Conservation (phyloP, 2,888 invertebrate genomes). For the Timema cristinae region DNA sequence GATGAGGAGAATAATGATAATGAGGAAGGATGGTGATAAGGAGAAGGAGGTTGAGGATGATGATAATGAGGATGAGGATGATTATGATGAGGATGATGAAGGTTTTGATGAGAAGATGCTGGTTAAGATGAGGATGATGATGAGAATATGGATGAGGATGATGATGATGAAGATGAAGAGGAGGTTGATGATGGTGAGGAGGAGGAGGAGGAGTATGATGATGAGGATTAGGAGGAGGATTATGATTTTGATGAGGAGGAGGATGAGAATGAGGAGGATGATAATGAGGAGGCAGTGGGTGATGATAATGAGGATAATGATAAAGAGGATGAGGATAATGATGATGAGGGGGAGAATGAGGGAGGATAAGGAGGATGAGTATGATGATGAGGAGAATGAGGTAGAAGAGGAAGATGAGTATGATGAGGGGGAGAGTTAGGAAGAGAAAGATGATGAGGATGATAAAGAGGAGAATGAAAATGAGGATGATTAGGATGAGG, state of each 20-base stretch:
- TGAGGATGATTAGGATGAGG: too few species aligned
- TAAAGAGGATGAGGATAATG: neutral
- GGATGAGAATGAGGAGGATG: too few species aligned
- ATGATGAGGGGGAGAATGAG: constrained; percentile 13
- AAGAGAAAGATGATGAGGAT: neutral
- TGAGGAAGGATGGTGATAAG: too few species aligned
- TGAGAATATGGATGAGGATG: neutral
- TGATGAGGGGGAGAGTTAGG: constrained; percentile 8
- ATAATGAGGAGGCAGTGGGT: neutral
- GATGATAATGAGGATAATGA: neutral
- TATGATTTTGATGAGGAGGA: neutral
- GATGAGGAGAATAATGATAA: too few species aligned
- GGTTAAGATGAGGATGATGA: neutral
- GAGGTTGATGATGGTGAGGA: neutral
- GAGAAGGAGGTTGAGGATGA: too few species aligned
- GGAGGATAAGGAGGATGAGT: constrained; percentile 12
- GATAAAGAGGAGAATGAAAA: too few species aligned
- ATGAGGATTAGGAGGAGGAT: neutral
- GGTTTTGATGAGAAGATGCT: neutral
- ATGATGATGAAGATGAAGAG: neutral
- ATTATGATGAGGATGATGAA: too few species aligned
- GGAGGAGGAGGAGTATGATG: neutral
- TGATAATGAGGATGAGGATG: too few species aligned
- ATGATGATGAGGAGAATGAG: constrained; percentile 14
- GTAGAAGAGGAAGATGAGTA: constrained; percentile 13